Evolutionary conservation across 2,113 vertebrate species (phyloP), one percentile per base, ranked within the genome.

Genomic region (Rhinogobius similis): DNA sequence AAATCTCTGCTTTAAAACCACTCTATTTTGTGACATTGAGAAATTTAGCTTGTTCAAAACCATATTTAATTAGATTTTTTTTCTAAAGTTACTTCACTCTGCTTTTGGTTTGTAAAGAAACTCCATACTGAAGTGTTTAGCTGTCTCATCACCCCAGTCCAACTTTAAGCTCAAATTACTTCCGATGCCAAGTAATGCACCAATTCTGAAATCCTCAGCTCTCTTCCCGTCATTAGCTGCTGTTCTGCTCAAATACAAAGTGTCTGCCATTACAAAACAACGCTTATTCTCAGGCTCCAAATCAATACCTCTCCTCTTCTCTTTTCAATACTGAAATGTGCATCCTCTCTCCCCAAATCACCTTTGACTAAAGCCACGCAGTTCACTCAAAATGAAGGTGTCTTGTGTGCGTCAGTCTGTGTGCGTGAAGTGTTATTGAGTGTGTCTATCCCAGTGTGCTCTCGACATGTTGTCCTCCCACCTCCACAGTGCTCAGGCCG

Each of bases 271-370:
- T 71, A 70, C 62, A 75, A 53, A 72, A 79, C 11, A 10, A 16
- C 20, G 50, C 52, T 8, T 44, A 67, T 65, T 71, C 53, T 67
- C 39, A 26, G 64, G 56, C 70, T 75, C 62, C 64, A 53, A 24
- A 83, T 86, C 76, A 61, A 86, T 85, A 77, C 58, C 39, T 52
- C 73, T 68, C 66, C 65, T 55, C 52, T 58, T 70, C 62, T 48
- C 16, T 27, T 41, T 72, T 73, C 72, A 39, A 48, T 62, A 66
- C 68, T 39, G 18, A 32, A 61, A 75, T 76, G 58, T 70, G 41
- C 61, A 44, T 64, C 29, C 23, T 83, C 76, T 80, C 59, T 78
- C 20, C 50, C 66, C 52, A 78, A 82, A 83, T 82, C 80, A 59
- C 65, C 46, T 36, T 61, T 2, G 75, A 86, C 74, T 68, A 67